Conservation (phyloP, 2,113 vertebrate genomes). For the Pseudopipra pipra region DNA sequence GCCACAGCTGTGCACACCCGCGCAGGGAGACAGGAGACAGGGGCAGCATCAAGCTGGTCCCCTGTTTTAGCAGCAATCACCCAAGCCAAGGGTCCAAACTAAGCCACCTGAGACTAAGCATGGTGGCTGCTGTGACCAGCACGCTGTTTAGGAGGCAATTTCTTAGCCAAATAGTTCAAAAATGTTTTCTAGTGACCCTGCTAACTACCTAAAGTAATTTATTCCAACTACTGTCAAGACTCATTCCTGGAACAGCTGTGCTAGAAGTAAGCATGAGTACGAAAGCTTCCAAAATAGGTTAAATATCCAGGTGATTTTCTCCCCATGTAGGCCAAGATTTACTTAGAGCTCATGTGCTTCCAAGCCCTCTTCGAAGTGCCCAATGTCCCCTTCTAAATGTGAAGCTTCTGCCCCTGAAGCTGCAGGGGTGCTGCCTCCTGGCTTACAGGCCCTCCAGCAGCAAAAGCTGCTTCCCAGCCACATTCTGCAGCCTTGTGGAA, state of each 20-base stretch:
- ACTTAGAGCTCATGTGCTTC: neutral
- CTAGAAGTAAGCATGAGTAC: neutral
- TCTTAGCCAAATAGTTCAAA: neutral
- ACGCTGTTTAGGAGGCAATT: neutral
- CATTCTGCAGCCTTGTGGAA: slow-evolving; percentile 39
- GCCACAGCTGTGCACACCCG: neutral
- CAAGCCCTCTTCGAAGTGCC: neutral
- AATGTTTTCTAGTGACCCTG: neutral
- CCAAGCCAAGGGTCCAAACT: neutral
- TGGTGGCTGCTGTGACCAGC: neutral
- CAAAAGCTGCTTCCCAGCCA: slow-evolving; percentile 54
- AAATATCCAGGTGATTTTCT: neutral
- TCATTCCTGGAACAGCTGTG: neutral
- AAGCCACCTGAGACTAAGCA: neutral
- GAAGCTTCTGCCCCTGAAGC: slow-evolving; percentile 47
- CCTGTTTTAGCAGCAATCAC: neutral
- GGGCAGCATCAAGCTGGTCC: neutral
- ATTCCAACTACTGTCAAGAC: neutral
- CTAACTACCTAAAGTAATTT: neutral
- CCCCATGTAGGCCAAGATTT: neutral
- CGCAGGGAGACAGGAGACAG: neutral
- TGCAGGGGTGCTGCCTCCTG: slow-evolving; percentile 42
- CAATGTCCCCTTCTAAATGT: neutral
- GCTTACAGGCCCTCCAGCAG: slow-evolving; percentile 6
- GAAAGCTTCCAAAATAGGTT: neutral